Evolutionary conservation across 1,140 invertebrate species (phyloP).

Genomic region (Cepaea nemoralis): DNA sequence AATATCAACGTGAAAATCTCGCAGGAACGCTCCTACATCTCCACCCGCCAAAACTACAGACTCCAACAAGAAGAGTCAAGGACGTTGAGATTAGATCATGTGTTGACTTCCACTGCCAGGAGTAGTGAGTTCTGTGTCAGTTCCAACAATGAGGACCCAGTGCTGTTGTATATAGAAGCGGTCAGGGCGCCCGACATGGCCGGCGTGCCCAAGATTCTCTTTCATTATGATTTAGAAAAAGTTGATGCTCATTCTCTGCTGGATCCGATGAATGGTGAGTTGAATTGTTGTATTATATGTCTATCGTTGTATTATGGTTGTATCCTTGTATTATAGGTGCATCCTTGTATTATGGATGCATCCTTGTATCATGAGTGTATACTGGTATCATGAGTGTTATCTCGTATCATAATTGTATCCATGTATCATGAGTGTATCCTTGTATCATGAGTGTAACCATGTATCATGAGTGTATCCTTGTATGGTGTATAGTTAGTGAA

Average conservation of each 20-base stretch:
- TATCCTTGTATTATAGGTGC: not conserved
- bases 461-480: no score
- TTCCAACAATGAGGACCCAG: not conserved
- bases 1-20: slow-evolving; percentile 24
- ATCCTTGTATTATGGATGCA: no score
- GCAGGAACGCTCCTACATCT: not conserved
- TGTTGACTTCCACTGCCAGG: not conserved
- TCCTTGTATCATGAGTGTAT: not conserved
- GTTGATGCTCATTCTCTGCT: not conserved
- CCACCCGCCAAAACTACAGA: not conserved
- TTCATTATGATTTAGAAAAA: slow-evolving; percentile 34
- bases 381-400: no score
- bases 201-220: slow-evolving; percentile 17
- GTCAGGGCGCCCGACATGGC: not conserved
- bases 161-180: slow-evolving; percentile 27
- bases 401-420: not conserved
- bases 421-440: no score
- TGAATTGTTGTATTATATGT: not conserved
- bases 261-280: slow-evolving; percentile 30
- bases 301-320: no score
- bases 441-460: no score
- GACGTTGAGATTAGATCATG: slow-evolving; percentile 15
- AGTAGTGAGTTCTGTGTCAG: slow-evolving; percentile 21
- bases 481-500: no score
- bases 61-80: not conserved